phyloP scores from a whole-genome alignment of 1,140 invertebrate genomes.

The Tribolium castaneum region DNA sequence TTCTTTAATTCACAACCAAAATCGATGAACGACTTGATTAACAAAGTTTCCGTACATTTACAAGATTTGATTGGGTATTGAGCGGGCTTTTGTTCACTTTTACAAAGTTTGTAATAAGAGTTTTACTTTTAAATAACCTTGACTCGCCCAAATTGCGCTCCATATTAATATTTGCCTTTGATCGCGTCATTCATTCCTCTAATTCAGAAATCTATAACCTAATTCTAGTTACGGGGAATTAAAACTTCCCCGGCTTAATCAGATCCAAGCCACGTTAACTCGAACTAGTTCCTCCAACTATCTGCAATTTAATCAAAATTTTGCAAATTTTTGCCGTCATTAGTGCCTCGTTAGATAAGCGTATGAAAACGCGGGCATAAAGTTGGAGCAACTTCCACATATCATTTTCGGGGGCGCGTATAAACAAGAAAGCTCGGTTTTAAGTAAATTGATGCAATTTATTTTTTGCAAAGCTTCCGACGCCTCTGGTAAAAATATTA shows the following conservation, averaged over 20 bases:
- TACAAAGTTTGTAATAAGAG: background rate
- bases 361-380: background rate
- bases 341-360: too few relatives aligned
- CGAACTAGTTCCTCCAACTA: background rate
- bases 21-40: background rate
- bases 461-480: slow-evolving; percentile 2
- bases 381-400: background rate
- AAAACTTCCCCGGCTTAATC: background rate
- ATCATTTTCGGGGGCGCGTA: background rate
- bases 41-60: background rate
- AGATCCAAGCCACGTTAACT: background rate
- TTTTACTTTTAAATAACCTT: background rate
- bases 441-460: slow-evolving; percentile 20
- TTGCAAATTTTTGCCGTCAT: background rate
- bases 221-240: too few relatives aligned
- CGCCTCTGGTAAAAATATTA: slow-evolving; percentile 24
- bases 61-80: background rate
- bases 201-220: too few relatives aligned
- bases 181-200: too few relatives aligned
- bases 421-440: slow-evolving; percentile 26
- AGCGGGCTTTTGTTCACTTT: background rate
- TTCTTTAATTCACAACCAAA: background rate
- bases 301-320: background rate
- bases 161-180: too few relatives aligned
- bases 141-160: too few relatives aligned